These are phyloP conservation scores for Pseudotriccus pelzelni DNA, from an alignment of 2,797 vertebrate species.

Conservation along the genomic window DNA sequence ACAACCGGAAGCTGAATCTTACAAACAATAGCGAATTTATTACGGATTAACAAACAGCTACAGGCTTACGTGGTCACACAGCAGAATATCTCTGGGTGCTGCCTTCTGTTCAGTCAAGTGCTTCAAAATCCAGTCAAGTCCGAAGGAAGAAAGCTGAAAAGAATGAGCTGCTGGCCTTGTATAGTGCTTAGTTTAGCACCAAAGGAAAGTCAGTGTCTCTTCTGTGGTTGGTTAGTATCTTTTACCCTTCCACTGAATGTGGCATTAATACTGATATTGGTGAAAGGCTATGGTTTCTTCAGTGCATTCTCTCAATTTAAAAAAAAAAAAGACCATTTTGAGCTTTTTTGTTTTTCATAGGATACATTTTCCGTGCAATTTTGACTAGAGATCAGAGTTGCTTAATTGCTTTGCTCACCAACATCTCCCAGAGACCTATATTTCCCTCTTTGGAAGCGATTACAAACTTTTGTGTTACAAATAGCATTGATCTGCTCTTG, in stretches of 20 bases:
- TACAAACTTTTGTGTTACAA: neutral
- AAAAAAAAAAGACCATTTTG: neutral
- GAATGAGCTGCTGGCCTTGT: neutral
- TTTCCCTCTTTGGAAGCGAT: neutral
- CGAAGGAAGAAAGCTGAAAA: neutral
- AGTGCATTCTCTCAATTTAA: neutral
- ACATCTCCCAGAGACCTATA: neutral
- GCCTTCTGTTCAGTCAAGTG: slow-evolving; percentile 9
- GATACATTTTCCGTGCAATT: neutral
- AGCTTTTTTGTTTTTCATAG: neutral
- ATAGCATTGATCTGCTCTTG: neutral
- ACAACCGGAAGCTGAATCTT: neutral
- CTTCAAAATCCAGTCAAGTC: slow-evolving; percentile 10
- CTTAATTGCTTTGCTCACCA: neutral
- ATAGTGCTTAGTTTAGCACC: neutral
- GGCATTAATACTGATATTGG: neutral
- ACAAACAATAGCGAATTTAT: slow-evolving; percentile 41
- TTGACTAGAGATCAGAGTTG: neutral
- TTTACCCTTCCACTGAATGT: neutral
- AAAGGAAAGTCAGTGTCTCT: neutral
- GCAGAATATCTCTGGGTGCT: neutral
- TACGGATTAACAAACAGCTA: neutral
- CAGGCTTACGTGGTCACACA: neutral
- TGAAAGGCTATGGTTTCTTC: neutral
- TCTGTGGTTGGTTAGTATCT: neutral